Base-by-base conservation (phyloP, 2,113 vertebrate species). In the Eptatretus burgeri region DNA sequence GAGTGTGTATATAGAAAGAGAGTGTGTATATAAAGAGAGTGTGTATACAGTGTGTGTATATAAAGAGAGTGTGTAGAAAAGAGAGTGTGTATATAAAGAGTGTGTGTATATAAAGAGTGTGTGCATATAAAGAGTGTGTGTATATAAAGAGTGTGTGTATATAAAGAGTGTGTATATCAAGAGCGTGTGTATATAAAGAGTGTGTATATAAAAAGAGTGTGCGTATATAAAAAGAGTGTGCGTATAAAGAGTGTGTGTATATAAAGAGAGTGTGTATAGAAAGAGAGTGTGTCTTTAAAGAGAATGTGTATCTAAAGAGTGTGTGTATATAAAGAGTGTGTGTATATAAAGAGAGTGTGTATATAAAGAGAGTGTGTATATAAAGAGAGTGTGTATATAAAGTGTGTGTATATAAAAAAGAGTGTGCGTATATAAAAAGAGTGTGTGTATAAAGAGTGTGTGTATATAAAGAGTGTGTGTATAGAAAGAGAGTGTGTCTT, bases 201-300 rank as follows among this genome's bases (percentile, higher is more conserved):
- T 53, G 52, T 53, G 52, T 53, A 53, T 53, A 9, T 53, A 53
- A 10, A 53, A 10, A 53, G 52, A 9, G 52, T 53, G 9, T 53
- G 52, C 9, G 9, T 53, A 53, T 53, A n/a, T n/a, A n/a, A n/a
- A n/a, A n/a, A n/a, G n/a, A n/a, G n/a, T n/a, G n/a, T n/a, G n/a
- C n/a, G n/a, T n/a, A n/a, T n/a, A n/a, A n/a, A n/a, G n/a, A 53
- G 52, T 10, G 52, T 53, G 52, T 53, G 52, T 53, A 53, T 53
- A 9, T 53, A 53, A 10, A 53, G 10, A 53, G 52, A 9, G 52
- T 53, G 52, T 53, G 52, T 53, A 53, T 53, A 9, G 10, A 53
- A 10, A 53, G 10, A 53, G 52, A 9, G 52, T 53, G 52, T 53
- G 52, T 53, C 10, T 53, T 10, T 53, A 53, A 10, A 53, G 10